phyloP scores from a whole-genome alignment of 2,888 invertebrate genomes.

The Chymomyza fuscimana region DNA sequence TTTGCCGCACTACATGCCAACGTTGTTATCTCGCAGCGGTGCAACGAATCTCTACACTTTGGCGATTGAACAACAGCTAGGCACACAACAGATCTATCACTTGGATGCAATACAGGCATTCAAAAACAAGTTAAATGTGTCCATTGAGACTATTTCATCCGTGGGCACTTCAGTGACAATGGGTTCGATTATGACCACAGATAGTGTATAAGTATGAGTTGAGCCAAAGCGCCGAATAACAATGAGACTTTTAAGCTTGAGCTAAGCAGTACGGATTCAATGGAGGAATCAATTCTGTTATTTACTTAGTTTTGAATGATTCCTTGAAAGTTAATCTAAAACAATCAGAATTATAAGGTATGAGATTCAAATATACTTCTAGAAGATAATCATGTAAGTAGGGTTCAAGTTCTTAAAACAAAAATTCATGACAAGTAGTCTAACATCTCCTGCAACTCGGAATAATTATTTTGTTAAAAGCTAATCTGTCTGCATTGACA shows the following conservation, averaged over 20 bases:
- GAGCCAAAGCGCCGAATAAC: background rate
- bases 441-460: too few relatives aligned
- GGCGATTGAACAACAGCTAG: conserved; percentile 68
- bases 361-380: too few relatives aligned
- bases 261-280: background rate
- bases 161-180: conserved; percentile 76
- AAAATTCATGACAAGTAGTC: too few relatives aligned
- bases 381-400: too few relatives aligned
- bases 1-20: conserved; percentile 76
- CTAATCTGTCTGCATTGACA: too few relatives aligned
- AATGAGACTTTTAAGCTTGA: background rate
- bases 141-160: conserved; percentile 78
- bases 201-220: conserved; percentile 41
- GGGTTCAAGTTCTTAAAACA: too few relatives aligned
- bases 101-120: conserved; percentile 75
- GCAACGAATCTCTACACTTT: conserved; percentile 69
- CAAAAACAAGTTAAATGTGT: conserved; percentile 73
- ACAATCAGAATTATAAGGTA: too few relatives aligned
- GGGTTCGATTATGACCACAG: conserved; percentile 57
- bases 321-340: background rate
- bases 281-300: background rate
- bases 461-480: too few relatives aligned
- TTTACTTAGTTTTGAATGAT: conserved; percentile 13
- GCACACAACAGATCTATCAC: conserved; percentile 73
- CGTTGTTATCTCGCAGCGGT: conserved; percentile 69